Evolutionary conservation across 2,113 vertebrate species (phyloP), one percentile per base, ranked within the genome.

Genomic region (Paralichthys olivaceus): DNA sequence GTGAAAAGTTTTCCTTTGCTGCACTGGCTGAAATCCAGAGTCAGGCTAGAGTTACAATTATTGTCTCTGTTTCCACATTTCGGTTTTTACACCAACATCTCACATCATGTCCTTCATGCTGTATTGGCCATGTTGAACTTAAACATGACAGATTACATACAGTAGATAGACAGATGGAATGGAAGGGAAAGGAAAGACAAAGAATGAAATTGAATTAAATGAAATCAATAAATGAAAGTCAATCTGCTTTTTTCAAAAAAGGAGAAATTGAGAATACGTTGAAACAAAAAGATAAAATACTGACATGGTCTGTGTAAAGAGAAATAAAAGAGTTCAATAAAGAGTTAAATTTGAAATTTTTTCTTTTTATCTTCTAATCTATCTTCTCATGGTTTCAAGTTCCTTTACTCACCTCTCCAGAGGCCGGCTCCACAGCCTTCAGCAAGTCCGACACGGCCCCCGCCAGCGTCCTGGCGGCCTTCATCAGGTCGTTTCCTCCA

Each of bases 391-490:
- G 3, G 37, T 73, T 23, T 6, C 4, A 51, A 9, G 22, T 13
- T 25, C 6, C 20, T 51, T 17, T 8, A 37, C 91, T 95, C 64
- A 97, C 98, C 95, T 99, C 97, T 93, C 96, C 97, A 40, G 98
- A 99, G 5, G 96, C 94, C 0, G 98, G 98, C 49, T 99, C 97
- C 84, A 99, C 98, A 1, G 98, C 98, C 84, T 97, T 97, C 56
- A 99, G 95, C 76, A 99, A 88, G 85, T 99, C 98, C 0, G 97
- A 98, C 22, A 99, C 97, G 0, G 98, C 98, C 4, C 96, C 91
- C 0, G 98, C 97, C 0, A 99, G 90, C 0, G 96, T 98, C 84
- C 97, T 94, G 2, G 98, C 98, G 0, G 98, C 98, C 79, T 96
- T 95, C 92, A 99, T 94, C 28, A 99, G 95, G 74, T 99, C 96